Base-by-base conservation (phyloP, 2,888 invertebrate species). In the Troglohyphantes excavatus region DNA sequence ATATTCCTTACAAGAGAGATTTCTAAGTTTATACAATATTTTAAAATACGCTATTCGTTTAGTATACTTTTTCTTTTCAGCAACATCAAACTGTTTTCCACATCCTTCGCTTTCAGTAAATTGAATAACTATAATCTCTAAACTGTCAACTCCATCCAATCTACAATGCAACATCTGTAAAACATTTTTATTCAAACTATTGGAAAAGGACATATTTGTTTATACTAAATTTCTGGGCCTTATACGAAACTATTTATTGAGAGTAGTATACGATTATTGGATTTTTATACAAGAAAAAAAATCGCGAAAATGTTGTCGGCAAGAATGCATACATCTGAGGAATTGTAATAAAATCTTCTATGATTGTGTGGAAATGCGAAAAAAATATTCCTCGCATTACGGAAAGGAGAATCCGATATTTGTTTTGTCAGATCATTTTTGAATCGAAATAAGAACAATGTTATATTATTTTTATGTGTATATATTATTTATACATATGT, bases 171-270 rank as follows among this genome's bases (percentile, higher is more conserved):
- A n/a, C 53, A 53, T 53, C 53, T 13, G 5, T 17, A n/a, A 53
- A 53, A n/a, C n/a, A 53, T 53, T 53, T 53, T 53, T 13, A n/a
- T 53, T 53, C 53, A 39, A 53, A 53, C 53, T 53, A 53, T 53
- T 53, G 53, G n/a, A 11, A 53, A 53, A 53, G n/a, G 2, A n/a
- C 13, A 53, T 53, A 53, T 53, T 53, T 53, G 53, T 53, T 53
- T 53, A 53, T 53, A 13, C n/a, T 9, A n/a, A 53, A 53, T 53
- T 53, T n/a, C 5, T 5, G 17, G 53, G n/a, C n/a, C 0, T 13
- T 13, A 53, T 53, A n/a, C 13, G 2, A 53, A 53, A 53, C 17
- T n/a, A 53, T 53, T 53, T 53, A 17, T n/a, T 53, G 53, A 53
- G n/a, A 53, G n/a, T 53, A 53, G 53, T 11, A n/a, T 53, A 53